Conservation (phyloP, 2,113 vertebrate species). For the Forbesichthys papilliferus region DNA sequence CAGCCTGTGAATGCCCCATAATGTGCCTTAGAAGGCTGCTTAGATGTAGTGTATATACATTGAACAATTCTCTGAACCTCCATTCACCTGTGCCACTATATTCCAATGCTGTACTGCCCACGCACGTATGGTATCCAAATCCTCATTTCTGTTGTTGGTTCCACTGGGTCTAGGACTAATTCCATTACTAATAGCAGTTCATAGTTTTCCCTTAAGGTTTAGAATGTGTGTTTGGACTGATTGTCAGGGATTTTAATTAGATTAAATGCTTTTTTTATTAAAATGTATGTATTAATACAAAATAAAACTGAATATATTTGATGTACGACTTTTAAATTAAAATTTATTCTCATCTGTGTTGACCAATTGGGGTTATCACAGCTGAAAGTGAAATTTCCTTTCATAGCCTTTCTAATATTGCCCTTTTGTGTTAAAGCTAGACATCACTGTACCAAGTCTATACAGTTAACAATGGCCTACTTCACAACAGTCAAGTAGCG, state of each 20-base stretch:
- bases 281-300: neutral
- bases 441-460: conserved; percentile 20
- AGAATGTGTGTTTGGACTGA: neutral
- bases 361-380: conserved; percentile 29
- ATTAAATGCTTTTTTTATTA: conserved; percentile 18
- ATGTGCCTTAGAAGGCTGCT: too few relatives aligned
- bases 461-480: conserved; percentile 35
- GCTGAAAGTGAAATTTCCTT: neutral
- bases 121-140: too few relatives aligned
- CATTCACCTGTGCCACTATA: too few relatives aligned
- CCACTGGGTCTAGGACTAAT: too few relatives aligned
- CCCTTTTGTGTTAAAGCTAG: conserved; percentile 2
- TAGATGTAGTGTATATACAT: neutral
- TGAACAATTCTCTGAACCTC: too few relatives aligned
- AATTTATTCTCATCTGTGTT: neutral
- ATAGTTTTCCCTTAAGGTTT: neutral
- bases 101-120: too few relatives aligned
- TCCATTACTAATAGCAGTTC: too few relatives aligned
- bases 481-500: conserved; percentile 42
- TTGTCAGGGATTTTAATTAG: neutral
- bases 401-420: neutral
- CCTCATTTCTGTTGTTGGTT: too few relatives aligned
- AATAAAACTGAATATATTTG: conserved; percentile 31
- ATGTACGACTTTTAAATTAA: neutral
- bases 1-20: too few relatives aligned